These are phyloP conservation scores for Gila orcuttii DNA, from an alignment of 2,113 vertebrate genomes.

Conservation along the genomic window DNA sequence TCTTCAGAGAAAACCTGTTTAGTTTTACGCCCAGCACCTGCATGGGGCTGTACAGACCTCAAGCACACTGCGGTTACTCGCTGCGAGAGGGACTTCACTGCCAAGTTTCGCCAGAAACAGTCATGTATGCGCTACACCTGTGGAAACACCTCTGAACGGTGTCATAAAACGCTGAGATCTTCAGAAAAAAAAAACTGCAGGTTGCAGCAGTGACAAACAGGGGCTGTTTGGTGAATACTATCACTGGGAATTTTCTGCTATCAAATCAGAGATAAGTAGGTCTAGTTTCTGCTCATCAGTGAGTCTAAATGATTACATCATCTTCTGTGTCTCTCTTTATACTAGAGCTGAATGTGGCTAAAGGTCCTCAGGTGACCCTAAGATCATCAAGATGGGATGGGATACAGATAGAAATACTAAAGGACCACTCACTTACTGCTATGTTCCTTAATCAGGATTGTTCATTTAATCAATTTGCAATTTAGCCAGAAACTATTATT, in stretches of 20 bases:
- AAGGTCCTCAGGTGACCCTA: not conserved
- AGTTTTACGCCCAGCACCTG: not conserved
- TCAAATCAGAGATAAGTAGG: constrained; percentile 56
- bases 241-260: constrained; percentile 23
- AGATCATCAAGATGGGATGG: not conserved
- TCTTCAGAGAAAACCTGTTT: constrained; percentile 17
- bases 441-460: not conserved
- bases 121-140: constrained; percentile 52
- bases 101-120: constrained; percentile 50
- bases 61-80: constrained; percentile 5
- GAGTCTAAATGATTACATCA: constrained; percentile 44
- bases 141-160: constrained; percentile 37
- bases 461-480: not conserved
- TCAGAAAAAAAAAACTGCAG: constrained; percentile 18
- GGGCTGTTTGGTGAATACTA: constrained; percentile 11
- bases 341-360: not conserved
- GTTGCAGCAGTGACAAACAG: not conserved
- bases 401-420: not conserved
- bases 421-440: not conserved
- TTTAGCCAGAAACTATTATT: not conserved
- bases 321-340: not conserved
- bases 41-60: not conserved
- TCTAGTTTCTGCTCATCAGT: constrained; percentile 44
- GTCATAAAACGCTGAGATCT: constrained; percentile 19
- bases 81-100: constrained; percentile 26